These are phyloP conservation scores for Salarias fasciatus DNA, from an alignment of 2,797 vertebrate species.

Conservation along the genomic window DNA sequence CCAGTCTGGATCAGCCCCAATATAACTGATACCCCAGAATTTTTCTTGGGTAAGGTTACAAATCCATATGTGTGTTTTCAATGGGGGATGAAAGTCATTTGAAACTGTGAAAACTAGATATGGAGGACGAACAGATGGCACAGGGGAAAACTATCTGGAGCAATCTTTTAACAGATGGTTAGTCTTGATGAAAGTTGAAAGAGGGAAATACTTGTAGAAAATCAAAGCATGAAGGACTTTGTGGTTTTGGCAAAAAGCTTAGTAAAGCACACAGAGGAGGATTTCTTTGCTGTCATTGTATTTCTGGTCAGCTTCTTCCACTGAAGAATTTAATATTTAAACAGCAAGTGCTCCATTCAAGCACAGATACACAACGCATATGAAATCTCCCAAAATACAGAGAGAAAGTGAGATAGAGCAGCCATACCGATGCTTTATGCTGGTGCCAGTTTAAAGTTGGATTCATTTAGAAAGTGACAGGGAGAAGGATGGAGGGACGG, in stretches of 20 bases:
- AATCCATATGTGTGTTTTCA: conserved; percentile 2
- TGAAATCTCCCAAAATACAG: background rate
- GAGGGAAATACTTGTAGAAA: conserved; percentile 36
- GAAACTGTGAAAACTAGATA: conserved; percentile 2
- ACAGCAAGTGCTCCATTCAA: background rate
- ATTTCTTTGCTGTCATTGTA: conserved; percentile 1
- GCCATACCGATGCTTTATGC: conserved; percentile 11
- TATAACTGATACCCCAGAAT: background rate
- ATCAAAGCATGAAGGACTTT: conserved; percentile 26
- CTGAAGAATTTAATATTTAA: conserved; percentile 17
- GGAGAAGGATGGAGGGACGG: conserved; percentile 28
- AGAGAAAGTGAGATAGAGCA: background rate
- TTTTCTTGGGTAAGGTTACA: background rate
- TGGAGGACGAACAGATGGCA: conserved; percentile 41
- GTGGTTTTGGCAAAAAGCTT: conserved; percentile 13
- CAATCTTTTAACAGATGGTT: conserved; percentile 52
- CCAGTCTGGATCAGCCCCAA: background rate
- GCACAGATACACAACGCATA: conserved; percentile 1
- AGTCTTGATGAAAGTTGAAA: conserved; percentile 57
- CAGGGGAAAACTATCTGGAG: conserved; percentile 31
- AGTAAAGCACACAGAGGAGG: background rate
- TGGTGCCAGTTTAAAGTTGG: conserved; percentile 23
- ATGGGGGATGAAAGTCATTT: conserved; percentile 14
- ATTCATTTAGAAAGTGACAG: conserved; percentile 34
- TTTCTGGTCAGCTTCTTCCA: conserved; percentile 20